A percentile compares a stretch with the other conserved stretches of the same genome.
Evolutionary conservation across 2,888 invertebrate genomes (phyloP).

Genomic region (Phrixothrix hirtus): DNA sequence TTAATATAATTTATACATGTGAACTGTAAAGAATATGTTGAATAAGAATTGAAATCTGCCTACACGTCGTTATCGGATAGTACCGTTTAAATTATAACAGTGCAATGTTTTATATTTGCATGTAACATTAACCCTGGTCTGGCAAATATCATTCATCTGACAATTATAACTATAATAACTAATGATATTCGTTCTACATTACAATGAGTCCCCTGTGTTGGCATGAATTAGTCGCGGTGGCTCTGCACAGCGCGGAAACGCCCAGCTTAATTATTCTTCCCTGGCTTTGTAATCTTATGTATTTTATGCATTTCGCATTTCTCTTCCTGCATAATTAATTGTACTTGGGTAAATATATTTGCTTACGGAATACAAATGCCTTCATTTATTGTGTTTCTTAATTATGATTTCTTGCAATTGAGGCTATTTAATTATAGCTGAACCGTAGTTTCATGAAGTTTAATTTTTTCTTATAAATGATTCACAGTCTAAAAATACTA

Average conservation of each 20-base stretch:
- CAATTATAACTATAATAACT: slow-evolving; percentile 21
- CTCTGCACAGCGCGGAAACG: slow-evolving; percentile 19
- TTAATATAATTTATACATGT: too few species aligned
- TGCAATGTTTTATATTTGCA: too few species aligned
- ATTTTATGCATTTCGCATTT: slow-evolving; percentile 43
- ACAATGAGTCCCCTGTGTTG: slow-evolving; percentile 23
- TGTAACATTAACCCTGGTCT: slow-evolving; percentile 12
- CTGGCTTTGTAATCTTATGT: slow-evolving; percentile 40
- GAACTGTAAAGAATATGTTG: too few species aligned
- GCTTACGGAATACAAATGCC: slow-evolving; percentile 42
- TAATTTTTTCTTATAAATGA: too few species aligned
- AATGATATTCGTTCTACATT: slow-evolving; percentile 18
- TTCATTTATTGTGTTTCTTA: slow-evolving; percentile 44
- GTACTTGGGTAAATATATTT: slow-evolving; percentile 40
- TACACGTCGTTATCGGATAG: too few species aligned
- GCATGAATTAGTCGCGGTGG: slow-evolving; percentile 23
- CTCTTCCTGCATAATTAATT: slow-evolving; percentile 42
- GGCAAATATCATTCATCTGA: slow-evolving; percentile 19
- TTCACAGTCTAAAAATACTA: too few species aligned
- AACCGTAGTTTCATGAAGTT: too few species aligned
- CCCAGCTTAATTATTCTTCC: slow-evolving; percentile 37
- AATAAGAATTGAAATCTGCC: too few species aligned
- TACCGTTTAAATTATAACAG: too few species aligned
- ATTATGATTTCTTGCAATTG: slow-evolving; percentile 32
- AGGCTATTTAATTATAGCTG: slow-evolving; percentile 11